These are phyloP conservation scores for Spea bombifrons DNA, from an alignment of 2,113 vertebrate genomes.

Conservation along the genomic window DNA sequence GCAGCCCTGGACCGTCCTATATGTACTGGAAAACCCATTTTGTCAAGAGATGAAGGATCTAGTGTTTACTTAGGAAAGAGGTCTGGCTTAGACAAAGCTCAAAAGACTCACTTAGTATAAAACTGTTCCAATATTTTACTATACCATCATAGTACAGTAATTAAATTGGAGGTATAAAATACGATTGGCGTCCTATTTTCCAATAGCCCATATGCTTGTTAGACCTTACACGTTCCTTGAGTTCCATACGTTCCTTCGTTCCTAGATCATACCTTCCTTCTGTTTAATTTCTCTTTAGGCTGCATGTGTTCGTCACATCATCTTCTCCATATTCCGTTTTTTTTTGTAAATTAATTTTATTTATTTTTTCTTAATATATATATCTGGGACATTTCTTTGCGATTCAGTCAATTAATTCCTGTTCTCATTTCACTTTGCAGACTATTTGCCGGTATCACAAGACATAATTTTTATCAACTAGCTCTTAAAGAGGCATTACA, in stretches of 20 bases:
- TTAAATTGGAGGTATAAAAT: too few relatives aligned
- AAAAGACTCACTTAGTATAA: too few relatives aligned
- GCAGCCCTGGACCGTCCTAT: too few relatives aligned
- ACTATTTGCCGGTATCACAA: constrained; percentile 74
- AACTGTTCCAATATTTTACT: too few relatives aligned
- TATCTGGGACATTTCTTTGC: constrained; percentile 58
- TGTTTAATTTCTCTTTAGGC: neutral
- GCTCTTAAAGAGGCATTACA: constrained; percentile 86
- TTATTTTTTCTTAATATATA: constrained; percentile 29
- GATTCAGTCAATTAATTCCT: constrained; percentile 71
- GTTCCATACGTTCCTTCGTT: neutral
- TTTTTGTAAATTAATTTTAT: neutral
- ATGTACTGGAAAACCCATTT: too few relatives aligned
- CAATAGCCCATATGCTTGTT: too few relatives aligned
- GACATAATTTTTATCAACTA: constrained; percentile 77
- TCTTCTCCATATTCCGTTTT: neutral
- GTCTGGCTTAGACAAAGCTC: too few relatives aligned
- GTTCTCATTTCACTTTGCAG: constrained; percentile 77
- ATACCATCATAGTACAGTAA: too few relatives aligned
- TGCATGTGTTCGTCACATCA: neutral
- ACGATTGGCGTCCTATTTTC: too few relatives aligned
- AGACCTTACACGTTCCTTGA: too few relatives aligned
- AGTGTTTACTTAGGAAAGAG: too few relatives aligned
- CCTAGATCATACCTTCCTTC: neutral
- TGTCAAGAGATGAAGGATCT: too few relatives aligned